Base-by-base conservation (phyloP, 2,113 vertebrate genomes). In the Sceloporus undulatus region DNA sequence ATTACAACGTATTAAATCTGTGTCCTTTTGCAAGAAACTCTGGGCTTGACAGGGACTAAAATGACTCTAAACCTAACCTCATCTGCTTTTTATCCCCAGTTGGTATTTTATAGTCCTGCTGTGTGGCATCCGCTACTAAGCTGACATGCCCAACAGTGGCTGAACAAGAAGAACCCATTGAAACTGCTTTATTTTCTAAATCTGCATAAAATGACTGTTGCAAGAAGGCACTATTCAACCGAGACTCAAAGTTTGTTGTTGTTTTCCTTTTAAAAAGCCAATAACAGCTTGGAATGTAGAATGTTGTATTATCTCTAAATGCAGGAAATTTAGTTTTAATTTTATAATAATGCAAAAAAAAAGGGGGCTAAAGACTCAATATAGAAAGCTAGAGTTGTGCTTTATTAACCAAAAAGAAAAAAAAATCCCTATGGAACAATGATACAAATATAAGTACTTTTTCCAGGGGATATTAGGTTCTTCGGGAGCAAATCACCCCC, bases 151-250 rank as follows among this genome's bases (percentile, higher is more conserved):
- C 85, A 95, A 95, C 78, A 94, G 93, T 88, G 84, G 92, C 90
- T 91, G 90, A 95, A 95, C 93, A 95, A 94, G 86, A 93, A 74
- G 65, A 92, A 92, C 90, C 86, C 84, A 91, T 91, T 93, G 89
- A 94, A 91, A 94, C 88, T 88, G 93, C 92, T 95, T 96, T 96
- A 95, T 94, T 96, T 96, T 93, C 84, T 91, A 95, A 94, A 95
- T 94, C 95, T 96, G 90, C 92, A 94, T 92, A 92, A 94, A 92
- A 94, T 89, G 88, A 94, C 90, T 90, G 91, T 93, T 95, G 92
- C 88, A 80, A 78, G 85, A 86, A 92, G 85, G 82, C 71, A 71
- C 85, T 92, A 92, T 91, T 95, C 91, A 96, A 82, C 84, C 16
- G 86, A 89, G 82, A 89, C 93, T 90, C 68, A 92, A 94, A 95